phyloP scores from a whole-genome alignment of 2,888 invertebrate species.

The Pristionchus fissidentatus region DNA sequence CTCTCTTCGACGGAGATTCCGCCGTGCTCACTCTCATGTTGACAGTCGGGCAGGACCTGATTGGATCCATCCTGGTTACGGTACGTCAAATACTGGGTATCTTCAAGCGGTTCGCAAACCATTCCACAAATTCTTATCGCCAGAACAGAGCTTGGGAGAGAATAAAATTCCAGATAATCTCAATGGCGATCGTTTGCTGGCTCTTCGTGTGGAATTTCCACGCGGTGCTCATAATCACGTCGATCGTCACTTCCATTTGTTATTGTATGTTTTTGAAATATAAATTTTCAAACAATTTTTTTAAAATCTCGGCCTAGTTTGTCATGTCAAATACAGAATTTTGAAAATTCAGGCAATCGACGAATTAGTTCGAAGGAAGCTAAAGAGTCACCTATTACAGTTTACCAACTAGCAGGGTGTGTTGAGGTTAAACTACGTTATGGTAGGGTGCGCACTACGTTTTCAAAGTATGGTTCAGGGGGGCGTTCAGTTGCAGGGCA shows the following conservation, averaged over 20 bases:
- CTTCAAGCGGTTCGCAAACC: not conserved
- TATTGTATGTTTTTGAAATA: constrained; percentile 59
- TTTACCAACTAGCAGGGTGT: no score
- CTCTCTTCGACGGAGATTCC: constrained; percentile 72
- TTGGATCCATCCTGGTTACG: constrained; percentile 56
- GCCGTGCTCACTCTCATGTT: constrained; percentile 69
- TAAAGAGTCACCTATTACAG: no score
- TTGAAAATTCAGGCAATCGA: no score
- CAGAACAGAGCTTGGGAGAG: not conserved
- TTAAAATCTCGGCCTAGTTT: no score
- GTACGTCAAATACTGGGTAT: not conserved
- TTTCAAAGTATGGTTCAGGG: no score
- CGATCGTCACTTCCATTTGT: constrained; percentile 71
- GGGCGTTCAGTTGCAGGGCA: no score
- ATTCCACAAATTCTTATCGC: not conserved
- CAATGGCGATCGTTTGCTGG: constrained; percentile 65
- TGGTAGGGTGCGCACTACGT: no score
- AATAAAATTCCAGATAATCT: constrained; percentile 56
- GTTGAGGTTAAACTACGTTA: no score
- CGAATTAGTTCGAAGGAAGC: no score
- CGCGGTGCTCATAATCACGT: constrained; percentile 69
- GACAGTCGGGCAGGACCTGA: constrained; percentile 63
- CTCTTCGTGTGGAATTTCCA: constrained; percentile 69
- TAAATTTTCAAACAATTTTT: not conserved
- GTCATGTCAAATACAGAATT: no score